These are phyloP conservation scores for Mionectes olivaceus DNA, from an alignment of 2,797 vertebrate genomes.

Conservation along the genomic window DNA sequence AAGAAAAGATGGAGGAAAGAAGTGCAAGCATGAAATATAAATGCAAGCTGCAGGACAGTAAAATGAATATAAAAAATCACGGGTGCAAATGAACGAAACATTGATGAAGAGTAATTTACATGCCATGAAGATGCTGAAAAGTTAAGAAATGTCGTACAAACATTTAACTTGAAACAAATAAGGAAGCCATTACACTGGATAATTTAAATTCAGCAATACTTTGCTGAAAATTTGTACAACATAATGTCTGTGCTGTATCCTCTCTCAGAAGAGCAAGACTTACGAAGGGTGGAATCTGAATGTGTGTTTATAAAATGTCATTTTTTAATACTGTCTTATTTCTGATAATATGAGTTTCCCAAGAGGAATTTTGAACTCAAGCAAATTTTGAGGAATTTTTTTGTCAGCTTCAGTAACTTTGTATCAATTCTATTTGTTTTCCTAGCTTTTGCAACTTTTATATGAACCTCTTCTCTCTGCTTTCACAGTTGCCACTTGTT, in stretches of 20 bases:
- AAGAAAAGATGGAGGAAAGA: slow-evolving; percentile 4
- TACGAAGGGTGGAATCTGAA: not conserved
- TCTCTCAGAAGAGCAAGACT: not conserved
- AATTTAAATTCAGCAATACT: not conserved
- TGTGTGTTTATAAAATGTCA: not conserved
- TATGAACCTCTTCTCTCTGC: not conserved
- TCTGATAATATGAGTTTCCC: not conserved
- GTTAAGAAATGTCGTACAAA: not conserved
- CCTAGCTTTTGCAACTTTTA: not conserved
- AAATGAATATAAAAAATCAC: slow-evolving; percentile 5
- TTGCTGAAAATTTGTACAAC: not conserved
- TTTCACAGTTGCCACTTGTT: not conserved
- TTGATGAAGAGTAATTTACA: not conserved
- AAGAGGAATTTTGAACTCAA: not conserved
- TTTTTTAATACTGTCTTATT: not conserved
- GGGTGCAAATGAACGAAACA: slow-evolving; percentile 10
- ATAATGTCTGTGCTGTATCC: not conserved
- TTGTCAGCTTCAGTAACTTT: not conserved
- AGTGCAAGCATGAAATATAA: not conserved
- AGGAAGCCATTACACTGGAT: not conserved
- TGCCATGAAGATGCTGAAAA: not conserved
- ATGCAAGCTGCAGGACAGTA: not conserved
- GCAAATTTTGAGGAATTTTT: not conserved
- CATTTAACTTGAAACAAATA: slow-evolving; percentile 32
- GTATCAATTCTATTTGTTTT: not conserved